phyloP scores from a whole-genome alignment of 2,797 vertebrate species.

The Schizopygopsis pylzovi region DNA sequence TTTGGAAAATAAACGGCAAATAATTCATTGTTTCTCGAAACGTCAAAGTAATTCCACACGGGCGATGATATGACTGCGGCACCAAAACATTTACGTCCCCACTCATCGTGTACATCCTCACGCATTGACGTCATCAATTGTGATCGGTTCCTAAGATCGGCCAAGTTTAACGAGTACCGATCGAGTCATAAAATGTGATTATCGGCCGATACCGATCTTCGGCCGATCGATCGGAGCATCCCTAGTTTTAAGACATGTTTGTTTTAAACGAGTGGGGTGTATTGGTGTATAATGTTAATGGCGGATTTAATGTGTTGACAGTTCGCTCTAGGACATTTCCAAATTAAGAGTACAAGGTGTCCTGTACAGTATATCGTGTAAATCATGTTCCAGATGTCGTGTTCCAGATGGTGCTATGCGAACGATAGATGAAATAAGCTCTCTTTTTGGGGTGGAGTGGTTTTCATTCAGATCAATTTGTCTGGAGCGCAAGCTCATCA shows the following conservation, averaged over 20 bases:
- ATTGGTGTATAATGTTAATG: conserved; percentile 12
- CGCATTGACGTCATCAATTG: no score
- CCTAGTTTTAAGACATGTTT: not conserved
- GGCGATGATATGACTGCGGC: no score
- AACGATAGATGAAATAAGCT: conserved; percentile 23
- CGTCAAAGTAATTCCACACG: no score
- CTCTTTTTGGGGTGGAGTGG: conserved; percentile 45
- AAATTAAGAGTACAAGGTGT: conserved; percentile 3
- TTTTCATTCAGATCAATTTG: conserved; percentile 50
- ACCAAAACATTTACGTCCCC: no score
- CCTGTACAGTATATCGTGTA: not conserved
- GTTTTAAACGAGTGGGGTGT: conserved; percentile 8
- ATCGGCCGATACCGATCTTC: no score
- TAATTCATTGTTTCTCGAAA: no score
- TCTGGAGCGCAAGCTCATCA: conserved; percentile 39
- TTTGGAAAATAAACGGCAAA: no score
- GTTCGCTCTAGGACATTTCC: not conserved
- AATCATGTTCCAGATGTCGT: not conserved
- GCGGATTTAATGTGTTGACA: conserved; percentile 9
- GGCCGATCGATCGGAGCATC: no score
- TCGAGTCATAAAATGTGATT: no score
- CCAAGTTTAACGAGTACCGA: no score
- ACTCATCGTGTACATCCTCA: no score
- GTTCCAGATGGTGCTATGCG: not conserved
- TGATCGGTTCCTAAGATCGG: no score